Evolutionary conservation across 23 tunicate genomes (phyloP).

Genomic region (Trididemnum nubilum): DNA sequence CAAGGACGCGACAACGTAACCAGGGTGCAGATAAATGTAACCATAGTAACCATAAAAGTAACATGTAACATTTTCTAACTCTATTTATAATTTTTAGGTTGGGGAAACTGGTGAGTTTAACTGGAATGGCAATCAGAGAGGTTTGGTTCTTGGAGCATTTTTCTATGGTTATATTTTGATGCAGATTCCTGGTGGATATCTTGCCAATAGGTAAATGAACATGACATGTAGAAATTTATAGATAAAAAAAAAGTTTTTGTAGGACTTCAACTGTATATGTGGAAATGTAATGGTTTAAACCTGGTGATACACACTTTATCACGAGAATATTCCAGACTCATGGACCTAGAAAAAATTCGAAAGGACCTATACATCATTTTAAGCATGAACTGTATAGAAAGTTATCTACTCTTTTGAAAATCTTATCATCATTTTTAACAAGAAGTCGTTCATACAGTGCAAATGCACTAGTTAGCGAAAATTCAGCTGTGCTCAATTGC

Average conservation of each 20-base stretch:
- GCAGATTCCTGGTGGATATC: slow-evolving; percentile 80
- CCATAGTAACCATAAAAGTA: neutral
- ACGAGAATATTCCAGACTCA: too few species aligned
- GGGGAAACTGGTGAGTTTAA: slow-evolving; percentile 84
- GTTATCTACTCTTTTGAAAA: too few species aligned
- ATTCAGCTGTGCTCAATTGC: too few species aligned
- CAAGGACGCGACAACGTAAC: neutral
- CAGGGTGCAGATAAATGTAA: neutral
- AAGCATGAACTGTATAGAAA: too few species aligned
- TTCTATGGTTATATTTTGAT: slow-evolving; percentile 91
- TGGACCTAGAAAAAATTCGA: too few species aligned
- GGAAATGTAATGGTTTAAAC: neutral
- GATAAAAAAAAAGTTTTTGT: too few species aligned
- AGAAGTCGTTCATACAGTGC: too few species aligned
- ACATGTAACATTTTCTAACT: neutral
- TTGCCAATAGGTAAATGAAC: slow-evolving; percentile 53
- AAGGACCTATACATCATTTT: too few species aligned
- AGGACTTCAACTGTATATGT: neutral
- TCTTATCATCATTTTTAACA: too few species aligned
- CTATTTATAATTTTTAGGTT: neutral
- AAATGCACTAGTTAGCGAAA: too few species aligned
- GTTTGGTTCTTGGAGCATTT: slow-evolving; percentile 79
- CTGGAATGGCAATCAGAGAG: slow-evolving; percentile 62
- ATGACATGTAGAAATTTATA: neutral
- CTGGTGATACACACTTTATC: too few species aligned